Percentiles rank a stretch among this genome's conserved stretches.
Conservation (phyloP, 2,888 invertebrate species). For the Catocala sponsa region DNA sequence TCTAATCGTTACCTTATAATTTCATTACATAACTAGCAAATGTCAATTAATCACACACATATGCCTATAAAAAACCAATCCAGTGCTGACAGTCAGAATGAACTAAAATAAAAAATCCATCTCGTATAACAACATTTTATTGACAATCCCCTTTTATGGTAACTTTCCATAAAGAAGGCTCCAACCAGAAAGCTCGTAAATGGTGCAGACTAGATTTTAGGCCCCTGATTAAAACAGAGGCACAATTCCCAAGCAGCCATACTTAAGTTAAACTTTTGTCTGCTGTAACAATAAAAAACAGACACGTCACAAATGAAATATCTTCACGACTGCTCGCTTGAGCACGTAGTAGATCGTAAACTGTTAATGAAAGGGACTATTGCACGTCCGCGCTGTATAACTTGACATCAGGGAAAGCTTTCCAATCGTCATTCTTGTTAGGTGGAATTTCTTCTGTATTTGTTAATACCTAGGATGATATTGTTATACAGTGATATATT, state of each 20-base stretch:
- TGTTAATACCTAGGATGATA: background rate
- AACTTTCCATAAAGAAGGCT: background rate
- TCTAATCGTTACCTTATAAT: too few relatives aligned
- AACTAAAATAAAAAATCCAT: too few relatives aligned
- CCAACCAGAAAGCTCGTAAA: slow-evolving; percentile 3
- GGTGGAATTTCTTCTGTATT: background rate
- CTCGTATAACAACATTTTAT: too few relatives aligned
- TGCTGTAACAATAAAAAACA: slow-evolving; percentile 21
- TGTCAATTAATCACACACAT: too few relatives aligned
- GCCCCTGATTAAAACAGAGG: slow-evolving; percentile 16
- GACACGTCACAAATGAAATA: slow-evolving; percentile 35
- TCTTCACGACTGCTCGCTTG: slow-evolving; percentile 43
- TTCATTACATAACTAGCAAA: too few relatives aligned
- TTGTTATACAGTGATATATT: background rate
- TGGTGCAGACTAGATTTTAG: slow-evolving; percentile 2
- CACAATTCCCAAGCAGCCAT: slow-evolving; percentile 5
- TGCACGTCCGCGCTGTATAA: slow-evolving; percentile 54
- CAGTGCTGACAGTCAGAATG: too few relatives aligned
- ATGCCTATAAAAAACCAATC: too few relatives aligned
- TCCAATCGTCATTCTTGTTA: slow-evolving; percentile 47
- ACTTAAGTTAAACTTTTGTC: slow-evolving; percentile 10
- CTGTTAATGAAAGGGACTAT: slow-evolving; percentile 60
- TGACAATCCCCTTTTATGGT: too few relatives aligned
- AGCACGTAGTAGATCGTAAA: slow-evolving; percentile 61
- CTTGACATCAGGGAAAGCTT: slow-evolving; percentile 61